Conservation (phyloP, 2,888 invertebrate genomes). For the Disparrhopalites patrizii region DNA sequence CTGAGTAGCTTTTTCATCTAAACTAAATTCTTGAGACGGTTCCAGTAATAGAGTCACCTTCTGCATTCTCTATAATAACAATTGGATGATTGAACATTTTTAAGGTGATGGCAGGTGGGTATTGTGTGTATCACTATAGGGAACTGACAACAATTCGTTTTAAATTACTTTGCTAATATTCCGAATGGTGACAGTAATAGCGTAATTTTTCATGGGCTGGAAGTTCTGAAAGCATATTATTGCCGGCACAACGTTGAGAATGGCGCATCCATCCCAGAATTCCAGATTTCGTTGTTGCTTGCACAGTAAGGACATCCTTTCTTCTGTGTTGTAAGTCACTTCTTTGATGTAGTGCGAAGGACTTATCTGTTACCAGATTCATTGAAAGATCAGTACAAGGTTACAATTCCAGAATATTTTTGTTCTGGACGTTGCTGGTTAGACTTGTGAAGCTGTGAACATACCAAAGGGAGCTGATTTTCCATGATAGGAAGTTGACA, state of each 20-base stretch:
- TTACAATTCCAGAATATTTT: too few species aligned
- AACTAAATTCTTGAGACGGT: constrained; percentile 33
- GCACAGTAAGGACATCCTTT: constrained; percentile 35
- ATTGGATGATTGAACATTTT: too few species aligned
- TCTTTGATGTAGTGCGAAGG: constrained; percentile 42
- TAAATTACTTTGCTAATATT: constrained; percentile 39
- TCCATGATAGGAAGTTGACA: constrained; percentile 26
- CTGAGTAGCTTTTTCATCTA: constrained; percentile 33
- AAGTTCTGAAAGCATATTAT: constrained; percentile 44
- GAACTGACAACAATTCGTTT: not conserved
- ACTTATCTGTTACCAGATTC: constrained; percentile 35
- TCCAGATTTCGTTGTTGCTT: constrained; percentile 38
- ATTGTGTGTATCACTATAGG: not conserved
- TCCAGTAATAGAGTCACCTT: constrained; percentile 42
- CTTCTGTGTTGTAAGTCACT: constrained; percentile 34
- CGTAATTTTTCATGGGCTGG: constrained; percentile 29
- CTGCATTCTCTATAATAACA: constrained; percentile 41
- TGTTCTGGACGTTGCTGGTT: too few species aligned
- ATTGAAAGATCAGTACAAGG: not conserved
- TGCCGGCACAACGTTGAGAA: constrained; percentile 35
- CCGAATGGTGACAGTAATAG: constrained; percentile 31
- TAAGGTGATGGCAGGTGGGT: not conserved
- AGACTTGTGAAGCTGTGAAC: too few species aligned
- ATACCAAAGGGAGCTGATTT: constrained; percentile 12
- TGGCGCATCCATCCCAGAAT: constrained; percentile 25